A percentile compares a stretch with the other conserved stretches of the same genome.
phyloP scores from a whole-genome alignment of 2,113 vertebrate species.

The Oryctolagus cuniculus region mOryCun1.1 NC_091438.1:58719001-58719500 shows the following conservation, averaged over 20 bases:
- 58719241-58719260: slow-evolving; percentile 3
- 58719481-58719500: no score
- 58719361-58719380: no score
- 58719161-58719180: background rate
- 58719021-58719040: slow-evolving; percentile 6
- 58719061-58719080: background rate
- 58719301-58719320: no score
- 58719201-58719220: background rate
- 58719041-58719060: slow-evolving; percentile 2
- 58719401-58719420: no score
- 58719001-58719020: slow-evolving; percentile 42
- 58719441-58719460: no score
- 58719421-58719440: no score
- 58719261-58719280: background rate
- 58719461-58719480: no score
- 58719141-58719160: background rate
- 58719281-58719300: background rate
- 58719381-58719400: no score
- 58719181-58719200: background rate
- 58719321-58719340: no score
- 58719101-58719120: slow-evolving; percentile 30
- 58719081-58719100: slow-evolving; percentile 11
- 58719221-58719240: slow-evolving; percentile 58
- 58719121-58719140: background rate
- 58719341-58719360: no score